A percentile compares a stretch with the other conserved stretches of the same genome.
Evolutionary conservation across 1,140 invertebrate genomes (phyloP).

Genomic region (Calephelis nemesis): DNA sequence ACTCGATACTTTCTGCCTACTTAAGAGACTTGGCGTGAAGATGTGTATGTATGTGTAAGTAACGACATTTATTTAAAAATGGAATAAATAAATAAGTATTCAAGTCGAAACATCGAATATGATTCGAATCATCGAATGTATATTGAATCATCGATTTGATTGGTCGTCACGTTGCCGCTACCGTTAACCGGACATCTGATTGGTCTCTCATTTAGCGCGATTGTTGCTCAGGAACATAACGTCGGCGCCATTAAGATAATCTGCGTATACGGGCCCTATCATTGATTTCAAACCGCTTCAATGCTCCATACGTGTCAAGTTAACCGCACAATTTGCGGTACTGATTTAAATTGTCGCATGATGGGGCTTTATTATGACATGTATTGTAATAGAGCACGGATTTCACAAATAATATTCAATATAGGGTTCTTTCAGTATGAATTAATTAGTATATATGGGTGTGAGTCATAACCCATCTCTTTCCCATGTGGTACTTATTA

Average conservation of each 20-base stretch:
- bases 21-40: no score
- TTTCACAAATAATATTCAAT: no score
- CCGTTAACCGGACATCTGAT: conserved; percentile 50
- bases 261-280: conserved; percentile 36
- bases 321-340: conserved; percentile 28
- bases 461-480: no score
- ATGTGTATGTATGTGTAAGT: no score
- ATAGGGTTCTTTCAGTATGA: no score
- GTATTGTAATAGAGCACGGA: background rate
- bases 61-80: no score
- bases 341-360: conserved; percentile 15
- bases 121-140: background rate
- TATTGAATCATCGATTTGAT: conserved; percentile 22
- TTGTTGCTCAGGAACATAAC: conserved; percentile 59
- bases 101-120: no score
- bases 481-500: no score
- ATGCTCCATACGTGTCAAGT: conserved; percentile 7
- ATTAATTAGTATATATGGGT: no score
- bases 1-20: no score
- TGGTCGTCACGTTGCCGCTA: conserved; percentile 29
- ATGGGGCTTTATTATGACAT: background rate
- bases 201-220: conserved; percentile 61
- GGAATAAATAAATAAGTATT: no score
- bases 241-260: conserved; percentile 57
- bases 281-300: conserved; percentile 35